These are phyloP conservation scores for Lutjanus erythropterus DNA, from an alignment of 2,113 vertebrate genomes.

Conservation along the genomic window DNA sequence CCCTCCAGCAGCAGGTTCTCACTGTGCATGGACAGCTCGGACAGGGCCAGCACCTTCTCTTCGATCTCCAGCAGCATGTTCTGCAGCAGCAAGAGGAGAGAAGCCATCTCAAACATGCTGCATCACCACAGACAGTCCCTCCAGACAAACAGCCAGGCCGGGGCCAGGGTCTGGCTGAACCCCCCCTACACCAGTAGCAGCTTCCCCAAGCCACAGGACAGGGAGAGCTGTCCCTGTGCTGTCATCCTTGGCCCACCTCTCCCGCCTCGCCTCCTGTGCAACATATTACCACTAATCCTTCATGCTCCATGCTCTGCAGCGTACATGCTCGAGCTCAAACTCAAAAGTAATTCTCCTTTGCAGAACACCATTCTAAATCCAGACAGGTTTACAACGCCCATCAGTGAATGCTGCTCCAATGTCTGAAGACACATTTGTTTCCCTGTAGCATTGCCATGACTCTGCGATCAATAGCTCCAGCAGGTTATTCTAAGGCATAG, in stretches of 20 bases:
- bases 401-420: constrained; percentile 3
- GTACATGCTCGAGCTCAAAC: constrained; percentile 27
- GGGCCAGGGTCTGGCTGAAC: background rate
- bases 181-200: constrained; percentile 54
- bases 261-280: constrained; percentile 44
- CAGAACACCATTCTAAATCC: constrained; percentile 26
- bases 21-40: constrained; percentile 93
- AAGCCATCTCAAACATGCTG: constrained; percentile 84
- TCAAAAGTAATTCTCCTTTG: constrained; percentile 29
- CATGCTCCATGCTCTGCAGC: constrained; percentile 59
- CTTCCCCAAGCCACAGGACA: constrained; percentile 43
- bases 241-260: constrained; percentile 71
- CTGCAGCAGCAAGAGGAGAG: constrained; percentile 88
- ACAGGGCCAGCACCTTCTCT: constrained; percentile 92
- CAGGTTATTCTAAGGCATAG: constrained; percentile 35
- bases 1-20: constrained; percentile 94
- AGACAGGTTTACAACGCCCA: background rate
- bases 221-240: constrained; percentile 40
- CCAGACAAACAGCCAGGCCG: background rate
- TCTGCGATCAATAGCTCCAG: constrained; percentile 33
- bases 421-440: constrained; percentile 20
- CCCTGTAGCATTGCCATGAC: constrained; percentile 10
- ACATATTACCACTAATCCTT: constrained; percentile 79
- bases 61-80: constrained; percentile 98
- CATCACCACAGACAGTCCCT: constrained; percentile 20